Evolutionary conservation across 2,113 vertebrate species (phyloP).

Genomic region (Cinclus mexicanus): DNA sequence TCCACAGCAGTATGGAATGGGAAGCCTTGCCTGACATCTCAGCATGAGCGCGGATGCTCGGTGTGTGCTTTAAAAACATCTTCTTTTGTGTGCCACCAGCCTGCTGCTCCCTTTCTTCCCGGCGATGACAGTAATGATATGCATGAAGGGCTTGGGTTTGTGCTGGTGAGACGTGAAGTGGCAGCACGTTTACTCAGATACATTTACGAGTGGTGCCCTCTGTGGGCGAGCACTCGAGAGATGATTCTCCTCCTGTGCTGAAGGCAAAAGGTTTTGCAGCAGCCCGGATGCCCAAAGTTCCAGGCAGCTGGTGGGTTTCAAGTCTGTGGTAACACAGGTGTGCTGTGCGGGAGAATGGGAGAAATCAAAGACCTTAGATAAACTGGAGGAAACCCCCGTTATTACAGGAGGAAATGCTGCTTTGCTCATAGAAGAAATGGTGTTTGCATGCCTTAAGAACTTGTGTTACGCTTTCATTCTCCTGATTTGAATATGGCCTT

Average conservation of each 20-base stretch:
- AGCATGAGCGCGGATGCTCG: rapidly evolving
- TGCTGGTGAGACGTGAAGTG: not conserved
- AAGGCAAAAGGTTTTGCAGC: not conserved
- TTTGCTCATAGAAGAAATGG: not conserved
- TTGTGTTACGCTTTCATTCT: rapidly evolving
- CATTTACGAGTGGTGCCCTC: not conserved
- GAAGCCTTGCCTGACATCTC: not conserved
- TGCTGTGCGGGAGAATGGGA: not conserved
- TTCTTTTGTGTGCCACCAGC: not conserved
- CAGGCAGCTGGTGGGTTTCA: not conserved
- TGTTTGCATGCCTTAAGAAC: not conserved
- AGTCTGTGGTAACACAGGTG: rapidly evolving
- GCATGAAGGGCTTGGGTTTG: not conserved
- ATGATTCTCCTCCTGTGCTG: rapidly evolving
- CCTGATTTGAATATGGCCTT: not conserved
- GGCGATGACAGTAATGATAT: not conserved
- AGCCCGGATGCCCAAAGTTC: rapidly evolving
- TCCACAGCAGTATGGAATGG: rapidly evolving
- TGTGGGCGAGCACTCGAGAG: not conserved
- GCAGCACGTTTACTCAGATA: not conserved
- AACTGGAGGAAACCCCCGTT: rapidly evolving
- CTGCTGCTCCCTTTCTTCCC: not conserved
- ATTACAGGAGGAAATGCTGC: not conserved
- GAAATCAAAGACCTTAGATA: not conserved
- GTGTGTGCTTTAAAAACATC: rapidly evolving